Evolutionary conservation across 1,140 invertebrate species (phyloP).

Genomic region (Cyclargus thomasi): DNA sequence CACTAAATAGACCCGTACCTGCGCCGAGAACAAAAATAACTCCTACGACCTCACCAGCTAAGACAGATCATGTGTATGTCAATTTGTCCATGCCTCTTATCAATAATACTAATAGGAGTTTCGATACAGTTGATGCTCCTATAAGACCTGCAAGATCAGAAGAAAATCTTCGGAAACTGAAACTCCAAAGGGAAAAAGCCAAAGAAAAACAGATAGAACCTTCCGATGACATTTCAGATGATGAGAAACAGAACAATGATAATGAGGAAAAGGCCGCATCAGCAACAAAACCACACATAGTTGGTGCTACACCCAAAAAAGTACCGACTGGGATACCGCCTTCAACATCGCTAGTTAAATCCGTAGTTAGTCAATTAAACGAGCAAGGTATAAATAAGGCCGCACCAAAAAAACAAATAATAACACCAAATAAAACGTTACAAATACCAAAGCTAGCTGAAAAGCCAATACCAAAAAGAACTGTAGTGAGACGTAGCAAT

Average conservation of each 20-base stretch:
- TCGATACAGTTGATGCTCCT: conserved; percentile 55
- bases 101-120: conserved; percentile 43
- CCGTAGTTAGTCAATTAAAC: conserved; percentile 58
- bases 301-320: conserved; percentile 62
- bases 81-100: conserved; percentile 69
- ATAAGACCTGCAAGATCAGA: conserved; percentile 55
- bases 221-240: conserved; percentile 28
- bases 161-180: conserved; percentile 49
- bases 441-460: conserved; percentile 68
- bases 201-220: conserved; percentile 22
- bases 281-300: conserved; percentile 57
- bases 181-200: conserved; percentile 24
- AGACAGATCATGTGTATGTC: conserved; percentile 63
- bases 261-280: conserved; percentile 35
- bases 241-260: conserved; percentile 31
- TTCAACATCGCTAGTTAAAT: conserved; percentile 61
- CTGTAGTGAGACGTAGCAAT: conserved; percentile 55
- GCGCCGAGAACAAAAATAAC: conserved; percentile 62
- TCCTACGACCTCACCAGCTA: conserved; percentile 45
- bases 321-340: conserved; percentile 44
- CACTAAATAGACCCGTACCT: conserved; percentile 58
- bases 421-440: conserved; percentile 56
- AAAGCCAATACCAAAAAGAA: conserved; percentile 66
- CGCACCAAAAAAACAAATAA: conserved; percentile 49
- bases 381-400: conserved; percentile 55